A percentile compares a stretch with the other conserved stretches of the same genome.
Conservation (phyloP, 2,113 vertebrate genomes). For the Mus pahari region DNA sequence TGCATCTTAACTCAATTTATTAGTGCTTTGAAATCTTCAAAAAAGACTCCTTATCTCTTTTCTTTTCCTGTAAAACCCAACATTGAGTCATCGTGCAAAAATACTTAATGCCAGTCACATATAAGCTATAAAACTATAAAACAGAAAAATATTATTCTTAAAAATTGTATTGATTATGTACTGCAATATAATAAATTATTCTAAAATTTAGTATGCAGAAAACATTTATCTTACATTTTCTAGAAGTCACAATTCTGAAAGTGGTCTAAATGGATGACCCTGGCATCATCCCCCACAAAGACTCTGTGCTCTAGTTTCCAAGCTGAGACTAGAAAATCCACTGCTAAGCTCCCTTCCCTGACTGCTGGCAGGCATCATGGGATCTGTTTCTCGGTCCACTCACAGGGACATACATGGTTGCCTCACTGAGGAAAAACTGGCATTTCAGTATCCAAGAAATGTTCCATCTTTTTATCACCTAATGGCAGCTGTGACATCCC, state of each 20-base stretch:
- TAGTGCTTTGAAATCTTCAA: constrained; percentile 52
- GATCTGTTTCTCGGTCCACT: not conserved
- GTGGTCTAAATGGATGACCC: not conserved
- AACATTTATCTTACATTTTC: not conserved
- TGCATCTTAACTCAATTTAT: constrained; percentile 24
- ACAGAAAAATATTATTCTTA: not conserved
- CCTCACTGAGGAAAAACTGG: not conserved
- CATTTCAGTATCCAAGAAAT: not conserved
- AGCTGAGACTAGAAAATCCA: not conserved
- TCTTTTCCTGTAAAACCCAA: not conserved
- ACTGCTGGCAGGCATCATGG: not conserved
- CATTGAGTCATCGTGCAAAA: not conserved
- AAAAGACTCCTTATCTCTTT: not conserved
- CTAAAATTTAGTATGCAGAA: constrained; percentile 16
- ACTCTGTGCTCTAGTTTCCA: not conserved
- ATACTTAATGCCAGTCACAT: not conserved
- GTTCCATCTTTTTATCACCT: not conserved
- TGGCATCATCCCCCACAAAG: not conserved
- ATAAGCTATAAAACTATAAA: constrained; percentile 10
- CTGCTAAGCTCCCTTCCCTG: not conserved
- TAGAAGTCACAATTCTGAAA: not conserved
- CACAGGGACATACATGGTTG: not conserved
- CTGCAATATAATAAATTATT: not conserved
- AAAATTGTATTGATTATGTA: not conserved
- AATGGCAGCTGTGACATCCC: not conserved